A percentile compares a stretch with the other conserved stretches of the same genome.
phyloP scores from a whole-genome alignment of 2,113 vertebrate species.

The Onychostoma macrolepis region DNA sequence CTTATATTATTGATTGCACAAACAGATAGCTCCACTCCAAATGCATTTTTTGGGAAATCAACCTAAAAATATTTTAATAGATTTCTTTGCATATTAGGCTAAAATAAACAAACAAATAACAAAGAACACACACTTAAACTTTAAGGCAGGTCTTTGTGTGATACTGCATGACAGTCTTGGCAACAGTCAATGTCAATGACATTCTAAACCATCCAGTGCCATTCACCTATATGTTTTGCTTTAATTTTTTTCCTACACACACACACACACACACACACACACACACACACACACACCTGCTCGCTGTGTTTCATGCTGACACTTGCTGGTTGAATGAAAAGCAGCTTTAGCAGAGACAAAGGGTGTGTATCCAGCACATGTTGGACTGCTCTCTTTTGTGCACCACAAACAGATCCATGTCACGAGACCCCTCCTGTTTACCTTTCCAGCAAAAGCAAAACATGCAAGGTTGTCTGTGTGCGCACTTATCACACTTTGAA shows the following conservation, averaged over 20 bases:
- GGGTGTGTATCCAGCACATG: constrained; percentile 64
- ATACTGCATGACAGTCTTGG: not conserved
- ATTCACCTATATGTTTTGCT: not conserved
- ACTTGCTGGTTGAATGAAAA: constrained; percentile 71
- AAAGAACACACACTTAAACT: not conserved
- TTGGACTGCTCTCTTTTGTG: constrained; percentile 63
- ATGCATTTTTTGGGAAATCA: not conserved
- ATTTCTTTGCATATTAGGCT: not conserved
- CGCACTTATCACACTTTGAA: not conserved
- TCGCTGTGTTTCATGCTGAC: constrained; percentile 59
- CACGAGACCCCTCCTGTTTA: constrained; percentile 63
- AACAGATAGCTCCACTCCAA: not conserved
- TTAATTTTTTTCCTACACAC: not conserved
- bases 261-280: constrained; percentile 29
- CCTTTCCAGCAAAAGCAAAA: constrained; percentile 62
- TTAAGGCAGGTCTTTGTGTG: not conserved
- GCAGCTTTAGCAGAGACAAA: constrained; percentile 71
- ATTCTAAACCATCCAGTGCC: not conserved
- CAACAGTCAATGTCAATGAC: not conserved
- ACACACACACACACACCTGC: constrained; percentile 31
- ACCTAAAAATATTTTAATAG: not conserved
- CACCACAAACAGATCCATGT: constrained; percentile 60
- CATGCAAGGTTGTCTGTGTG: constrained; percentile 46
- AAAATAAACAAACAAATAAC: not conserved
- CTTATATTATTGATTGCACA: not conserved